These are phyloP conservation scores for Hemiscyllium ocellatum DNA, from an alignment of 2,113 vertebrate genomes.

Conservation along the genomic window DNA sequence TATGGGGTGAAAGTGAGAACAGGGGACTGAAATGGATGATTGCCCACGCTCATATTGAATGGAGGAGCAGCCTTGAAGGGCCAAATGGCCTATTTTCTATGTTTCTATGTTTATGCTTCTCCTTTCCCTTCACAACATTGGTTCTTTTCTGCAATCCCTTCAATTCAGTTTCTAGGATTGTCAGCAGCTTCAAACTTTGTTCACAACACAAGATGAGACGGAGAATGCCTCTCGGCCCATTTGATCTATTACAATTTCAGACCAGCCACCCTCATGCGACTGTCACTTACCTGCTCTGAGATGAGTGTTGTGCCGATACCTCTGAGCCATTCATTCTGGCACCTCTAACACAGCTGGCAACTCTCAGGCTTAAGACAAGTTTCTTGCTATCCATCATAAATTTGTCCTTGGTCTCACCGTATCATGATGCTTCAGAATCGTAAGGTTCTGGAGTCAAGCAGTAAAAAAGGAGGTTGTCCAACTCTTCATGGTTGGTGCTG, in stretches of 20 bases:
- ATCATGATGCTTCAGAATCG: not conserved
- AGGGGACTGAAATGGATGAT: no score
- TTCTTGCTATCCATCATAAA: not conserved
- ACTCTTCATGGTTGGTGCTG: not conserved
- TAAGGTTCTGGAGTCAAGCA: not conserved
- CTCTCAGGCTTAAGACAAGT: not conserved
- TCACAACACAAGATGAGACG: not conserved
- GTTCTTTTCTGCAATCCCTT: not conserved
- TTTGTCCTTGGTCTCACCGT: not conserved
- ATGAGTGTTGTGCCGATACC: not conserved
- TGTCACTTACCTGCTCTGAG: not conserved
- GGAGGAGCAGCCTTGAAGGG: no score
- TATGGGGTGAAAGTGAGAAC: no score
- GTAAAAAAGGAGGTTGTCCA: not conserved
- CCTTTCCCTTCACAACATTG: not conserved
- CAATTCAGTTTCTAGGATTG: not conserved
- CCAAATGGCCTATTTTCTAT: no score
- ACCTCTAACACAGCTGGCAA: not conserved
- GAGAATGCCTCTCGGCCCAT: not conserved
- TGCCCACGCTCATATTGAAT: no score
- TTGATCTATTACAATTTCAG: not conserved
- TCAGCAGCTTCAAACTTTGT: not conserved
- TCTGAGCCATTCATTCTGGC: not conserved
- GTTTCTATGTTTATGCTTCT: not conserved
- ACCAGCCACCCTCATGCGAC: not conserved